phyloP scores from a whole-genome alignment of 2,113 vertebrate species.

The Monopterus albus region DNA sequence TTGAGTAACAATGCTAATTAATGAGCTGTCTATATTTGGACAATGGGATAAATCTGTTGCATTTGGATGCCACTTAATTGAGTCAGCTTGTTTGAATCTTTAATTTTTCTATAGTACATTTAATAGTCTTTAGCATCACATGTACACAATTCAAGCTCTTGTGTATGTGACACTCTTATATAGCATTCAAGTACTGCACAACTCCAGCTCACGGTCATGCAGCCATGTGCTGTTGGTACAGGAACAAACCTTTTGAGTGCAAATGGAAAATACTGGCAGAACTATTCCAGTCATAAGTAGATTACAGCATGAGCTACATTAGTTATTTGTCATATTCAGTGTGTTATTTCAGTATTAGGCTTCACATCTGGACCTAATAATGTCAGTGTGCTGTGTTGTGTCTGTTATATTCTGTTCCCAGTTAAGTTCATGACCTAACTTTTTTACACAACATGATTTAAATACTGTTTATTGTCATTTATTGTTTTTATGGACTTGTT shows the following conservation, averaged over 20 bases:
- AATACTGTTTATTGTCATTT: slow-evolving; percentile 10
- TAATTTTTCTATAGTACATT: not conserved
- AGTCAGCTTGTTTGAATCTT: not conserved
- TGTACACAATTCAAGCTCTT: slow-evolving; percentile 3
- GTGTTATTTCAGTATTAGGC: slow-evolving; percentile 25
- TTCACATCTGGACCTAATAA: slow-evolving; percentile 10
- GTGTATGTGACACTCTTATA: not conserved
- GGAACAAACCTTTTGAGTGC: slow-evolving; percentile 34
- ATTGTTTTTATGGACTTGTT: too few species aligned
- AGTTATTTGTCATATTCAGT: slow-evolving; percentile 44
- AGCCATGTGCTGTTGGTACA: slow-evolving; percentile 3
- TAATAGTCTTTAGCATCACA: not conserved
- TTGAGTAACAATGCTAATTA: too few species aligned
- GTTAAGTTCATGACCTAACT: slow-evolving; percentile 30
- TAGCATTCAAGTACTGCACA: not conserved
- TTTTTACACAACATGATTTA: slow-evolving; percentile 19
- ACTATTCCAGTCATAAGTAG: slow-evolving; percentile 46
- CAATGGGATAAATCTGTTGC: not conserved
- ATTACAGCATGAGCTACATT: slow-evolving; percentile 42
- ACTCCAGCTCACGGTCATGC: slow-evolving; percentile 11
- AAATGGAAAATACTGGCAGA: slow-evolving; percentile 60
- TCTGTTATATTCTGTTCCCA: slow-evolving; percentile 24
- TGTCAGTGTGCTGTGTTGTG: slow-evolving; percentile 5
- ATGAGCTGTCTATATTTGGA: not conserved
- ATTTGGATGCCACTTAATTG: not conserved